Evolutionary conservation across 2,888 invertebrate genomes (phyloP).

Genomic region (Rhagium mordax): DNA sequence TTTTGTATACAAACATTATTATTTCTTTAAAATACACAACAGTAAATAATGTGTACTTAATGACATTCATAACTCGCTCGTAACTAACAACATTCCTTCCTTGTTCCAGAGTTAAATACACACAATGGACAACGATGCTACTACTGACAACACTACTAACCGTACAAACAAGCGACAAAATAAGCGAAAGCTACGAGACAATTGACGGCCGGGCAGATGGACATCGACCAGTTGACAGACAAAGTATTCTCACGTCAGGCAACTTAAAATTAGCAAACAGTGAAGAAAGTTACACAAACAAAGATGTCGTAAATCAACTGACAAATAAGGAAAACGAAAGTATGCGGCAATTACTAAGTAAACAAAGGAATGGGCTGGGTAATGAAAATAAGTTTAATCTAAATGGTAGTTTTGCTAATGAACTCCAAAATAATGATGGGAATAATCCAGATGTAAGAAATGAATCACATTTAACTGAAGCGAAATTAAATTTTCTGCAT

Average conservation of each 20-base stretch:
- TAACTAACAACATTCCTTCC: not conserved
- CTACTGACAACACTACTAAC: slow-evolving; percentile 18
- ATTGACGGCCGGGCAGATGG: slow-evolving; percentile 7
- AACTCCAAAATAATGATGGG: not conserved
- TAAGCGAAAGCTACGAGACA: slow-evolving; percentile 31
- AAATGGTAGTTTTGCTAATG: not conserved
- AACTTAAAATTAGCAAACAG: slow-evolving; percentile 33
- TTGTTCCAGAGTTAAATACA: slow-evolving; percentile 22
- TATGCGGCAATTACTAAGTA: slow-evolving; percentile 2
- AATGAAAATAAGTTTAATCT: not conserved
- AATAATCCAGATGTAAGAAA: not conserved
- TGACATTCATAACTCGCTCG: no score
- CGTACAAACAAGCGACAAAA: slow-evolving; percentile 22
- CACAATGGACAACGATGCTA: slow-evolving; percentile 34
- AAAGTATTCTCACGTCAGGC: slow-evolving; percentile 38
- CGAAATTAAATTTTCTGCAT: not conserved
- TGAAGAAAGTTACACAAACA: slow-evolving; percentile 35
- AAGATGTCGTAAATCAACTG: slow-evolving; percentile 10
- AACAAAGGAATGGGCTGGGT: slow-evolving; percentile 1
- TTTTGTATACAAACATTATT: no score
- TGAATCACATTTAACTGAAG: not conserved
- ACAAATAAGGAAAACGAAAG: slow-evolving; percentile 47
- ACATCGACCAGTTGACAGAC: slow-evolving; percentile 25
- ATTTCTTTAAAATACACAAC: no score
- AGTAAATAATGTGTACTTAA: no score